Evolutionary conservation across 2,113 vertebrate species (phyloP).

Genomic region (Ochotona princeps): DNA sequence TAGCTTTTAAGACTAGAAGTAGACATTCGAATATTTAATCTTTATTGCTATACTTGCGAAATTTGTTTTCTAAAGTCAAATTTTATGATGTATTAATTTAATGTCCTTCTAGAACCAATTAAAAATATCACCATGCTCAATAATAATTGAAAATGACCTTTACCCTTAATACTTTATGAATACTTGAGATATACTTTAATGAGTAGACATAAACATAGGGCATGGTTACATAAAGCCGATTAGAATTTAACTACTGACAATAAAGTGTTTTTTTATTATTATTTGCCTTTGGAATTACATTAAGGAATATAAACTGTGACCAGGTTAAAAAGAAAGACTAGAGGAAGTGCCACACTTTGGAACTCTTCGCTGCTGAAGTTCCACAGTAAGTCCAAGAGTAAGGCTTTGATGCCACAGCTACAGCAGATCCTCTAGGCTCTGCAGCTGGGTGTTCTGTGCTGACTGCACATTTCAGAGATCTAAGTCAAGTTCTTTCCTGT

Average conservation of each 20-base stretch:
- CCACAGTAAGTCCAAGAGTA: background rate
- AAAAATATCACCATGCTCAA: background rate
- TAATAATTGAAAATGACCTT: background rate
- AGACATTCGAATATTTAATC: background rate
- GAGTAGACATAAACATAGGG: background rate
- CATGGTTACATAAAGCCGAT: background rate
- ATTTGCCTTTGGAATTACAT: background rate
- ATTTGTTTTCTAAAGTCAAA: constrained; percentile 55
- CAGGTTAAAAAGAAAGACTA: background rate
- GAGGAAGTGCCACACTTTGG: background rate
- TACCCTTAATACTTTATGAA: background rate
- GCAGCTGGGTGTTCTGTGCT: accelerated
- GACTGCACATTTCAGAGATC: background rate
- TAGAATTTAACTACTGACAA: background rate
- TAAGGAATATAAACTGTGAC: background rate
- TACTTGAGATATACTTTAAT: background rate
- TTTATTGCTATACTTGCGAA: constrained; percentile 47
- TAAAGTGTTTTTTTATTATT: background rate
- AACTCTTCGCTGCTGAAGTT: background rate
- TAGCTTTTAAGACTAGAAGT: background rate
- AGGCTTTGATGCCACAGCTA: background rate
- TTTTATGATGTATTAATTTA: constrained; percentile 50
- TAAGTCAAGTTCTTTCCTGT: background rate
- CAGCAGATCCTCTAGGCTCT: background rate
- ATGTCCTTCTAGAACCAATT: constrained; percentile 19